phyloP scores from a whole-genome alignment of 2,888 invertebrate species.

The Diogma glabrata region DNA sequence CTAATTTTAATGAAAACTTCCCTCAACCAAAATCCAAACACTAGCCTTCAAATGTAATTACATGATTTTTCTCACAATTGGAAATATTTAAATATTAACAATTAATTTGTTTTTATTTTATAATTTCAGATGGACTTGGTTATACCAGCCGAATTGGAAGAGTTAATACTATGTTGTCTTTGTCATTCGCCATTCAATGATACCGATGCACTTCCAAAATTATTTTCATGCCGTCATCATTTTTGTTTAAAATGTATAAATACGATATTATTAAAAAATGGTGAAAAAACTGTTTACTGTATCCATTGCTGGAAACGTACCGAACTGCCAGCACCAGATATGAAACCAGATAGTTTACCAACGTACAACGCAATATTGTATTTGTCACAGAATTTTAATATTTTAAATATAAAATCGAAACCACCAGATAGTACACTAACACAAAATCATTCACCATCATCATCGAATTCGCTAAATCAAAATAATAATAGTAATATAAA shows the following conservation, averaged over 20 bases:
- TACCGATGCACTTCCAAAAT: conserved; percentile 57
- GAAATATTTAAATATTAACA: too few relatives aligned
- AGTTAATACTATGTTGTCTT: conserved; percentile 61
- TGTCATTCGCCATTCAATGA: conserved; percentile 67
- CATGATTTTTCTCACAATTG: too few relatives aligned
- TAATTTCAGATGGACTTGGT: conserved; percentile 45
- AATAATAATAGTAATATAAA: conserved; percentile 20
- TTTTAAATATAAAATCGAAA: conserved; percentile 40
- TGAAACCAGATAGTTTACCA: conserved; percentile 54
- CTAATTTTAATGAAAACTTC: too few relatives aligned
- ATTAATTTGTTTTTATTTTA: too few relatives aligned
- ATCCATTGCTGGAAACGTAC: conserved; percentile 65
- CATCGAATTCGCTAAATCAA: conserved; percentile 13
- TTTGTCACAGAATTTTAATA: conserved; percentile 50
- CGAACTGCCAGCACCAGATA: conserved; percentile 48
- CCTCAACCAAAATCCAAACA: too few relatives aligned
- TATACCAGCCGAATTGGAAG: conserved; percentile 56
- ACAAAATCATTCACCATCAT: conserved; percentile 16
- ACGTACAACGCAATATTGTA: conserved; percentile 56
- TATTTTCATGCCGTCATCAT: conserved; percentile 64
- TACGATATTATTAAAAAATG: conserved; percentile 52
- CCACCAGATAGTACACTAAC: conserved; percentile 32
- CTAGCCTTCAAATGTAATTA: too few relatives aligned
- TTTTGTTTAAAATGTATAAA: conserved; percentile 66
- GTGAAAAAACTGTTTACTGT: conserved; percentile 48